Percentiles rank a stretch among this genome's conserved stretches.
Evolutionary conservation across 2,888 invertebrate genomes (phyloP).

Genomic region (Andricus quercusramuli): DNA sequence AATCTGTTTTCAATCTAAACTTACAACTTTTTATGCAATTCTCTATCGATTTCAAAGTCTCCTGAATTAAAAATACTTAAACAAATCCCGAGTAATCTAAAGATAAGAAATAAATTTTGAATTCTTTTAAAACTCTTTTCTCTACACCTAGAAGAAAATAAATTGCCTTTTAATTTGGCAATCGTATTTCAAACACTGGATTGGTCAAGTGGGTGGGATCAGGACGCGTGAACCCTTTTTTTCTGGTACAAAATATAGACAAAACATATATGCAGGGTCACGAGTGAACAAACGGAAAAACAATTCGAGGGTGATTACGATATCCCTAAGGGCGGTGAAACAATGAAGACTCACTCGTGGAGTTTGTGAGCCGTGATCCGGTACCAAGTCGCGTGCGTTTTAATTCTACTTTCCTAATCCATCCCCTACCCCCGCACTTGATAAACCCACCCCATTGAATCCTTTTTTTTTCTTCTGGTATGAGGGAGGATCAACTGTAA

Average conservation of each 20-base stretch:
- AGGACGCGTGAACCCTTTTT: conserved; percentile 40
- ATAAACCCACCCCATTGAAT: conserved; percentile 11
- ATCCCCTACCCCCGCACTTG: conserved; percentile 44
- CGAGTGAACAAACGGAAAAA: conserved; percentile 57
- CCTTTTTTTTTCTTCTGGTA: not conserved
- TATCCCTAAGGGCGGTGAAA: conserved; percentile 60
- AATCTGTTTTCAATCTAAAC: not conserved
- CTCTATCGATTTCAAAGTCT: too few relatives aligned
- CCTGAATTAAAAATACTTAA: too few relatives aligned
- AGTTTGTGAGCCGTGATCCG: conserved; percentile 56
- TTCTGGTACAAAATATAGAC: conserved; percentile 44
- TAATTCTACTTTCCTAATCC: conserved; percentile 68
- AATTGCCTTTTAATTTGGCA: conserved; percentile 39
- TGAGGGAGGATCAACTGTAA: conserved; percentile 24
- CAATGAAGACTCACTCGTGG: conserved; percentile 57
- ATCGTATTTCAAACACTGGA: conserved; percentile 58
- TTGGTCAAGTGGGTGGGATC: conserved; percentile 54
- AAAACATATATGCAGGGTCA: conserved; percentile 58
- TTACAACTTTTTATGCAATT: not conserved
- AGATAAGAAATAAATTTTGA: not conserved
- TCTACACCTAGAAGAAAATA: not conserved
- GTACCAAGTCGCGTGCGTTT: conserved; percentile 66
- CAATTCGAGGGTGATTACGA: conserved; percentile 67
- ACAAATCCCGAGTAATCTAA: not conserved
- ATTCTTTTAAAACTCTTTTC: not conserved